These are phyloP conservation scores for Piaya cayana DNA, from an alignment of 2,113 vertebrate genomes.

Conservation along the genomic window DNA sequence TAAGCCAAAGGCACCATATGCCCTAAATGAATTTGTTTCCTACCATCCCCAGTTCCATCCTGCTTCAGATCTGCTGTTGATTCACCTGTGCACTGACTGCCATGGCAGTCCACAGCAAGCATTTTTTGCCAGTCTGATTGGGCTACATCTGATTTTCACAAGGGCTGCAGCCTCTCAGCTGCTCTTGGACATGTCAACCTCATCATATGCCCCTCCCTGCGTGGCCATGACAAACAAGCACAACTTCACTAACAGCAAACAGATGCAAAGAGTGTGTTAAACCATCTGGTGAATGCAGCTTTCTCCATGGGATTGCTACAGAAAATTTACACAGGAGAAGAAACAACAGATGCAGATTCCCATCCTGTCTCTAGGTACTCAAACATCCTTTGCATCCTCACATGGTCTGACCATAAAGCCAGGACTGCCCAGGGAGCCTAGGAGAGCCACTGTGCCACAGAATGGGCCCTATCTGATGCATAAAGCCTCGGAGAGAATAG, in stretches of 20 bases:
- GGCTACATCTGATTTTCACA: neutral
- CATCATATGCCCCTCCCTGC: no score
- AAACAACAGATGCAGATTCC: neutral
- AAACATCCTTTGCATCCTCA: neutral
- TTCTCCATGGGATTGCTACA: neutral
- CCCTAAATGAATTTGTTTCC: fast-evolving
- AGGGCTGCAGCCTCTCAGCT: neutral
- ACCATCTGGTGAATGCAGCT: neutral
- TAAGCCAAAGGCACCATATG: neutral
- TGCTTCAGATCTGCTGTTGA: fast-evolving
- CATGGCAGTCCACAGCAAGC: neutral
- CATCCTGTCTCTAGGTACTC: neutral
- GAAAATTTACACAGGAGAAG: neutral
- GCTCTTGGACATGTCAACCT: neutral
- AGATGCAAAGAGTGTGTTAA: neutral
- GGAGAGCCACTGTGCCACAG: neutral
- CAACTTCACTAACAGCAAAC: neutral
- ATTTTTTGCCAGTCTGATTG: neutral
- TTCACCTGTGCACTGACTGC: neutral
- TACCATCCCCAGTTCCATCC: neutral
- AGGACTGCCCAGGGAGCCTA: neutral
- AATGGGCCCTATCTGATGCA: neutral
- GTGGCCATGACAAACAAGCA: neutral
- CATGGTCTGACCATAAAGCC: neutral
- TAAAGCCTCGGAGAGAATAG: neutral